Conservation (phyloP, 30 jellyfish, hydroid and myxozoan genomes). For the Chrysaora quinquecirrha region DNA sequence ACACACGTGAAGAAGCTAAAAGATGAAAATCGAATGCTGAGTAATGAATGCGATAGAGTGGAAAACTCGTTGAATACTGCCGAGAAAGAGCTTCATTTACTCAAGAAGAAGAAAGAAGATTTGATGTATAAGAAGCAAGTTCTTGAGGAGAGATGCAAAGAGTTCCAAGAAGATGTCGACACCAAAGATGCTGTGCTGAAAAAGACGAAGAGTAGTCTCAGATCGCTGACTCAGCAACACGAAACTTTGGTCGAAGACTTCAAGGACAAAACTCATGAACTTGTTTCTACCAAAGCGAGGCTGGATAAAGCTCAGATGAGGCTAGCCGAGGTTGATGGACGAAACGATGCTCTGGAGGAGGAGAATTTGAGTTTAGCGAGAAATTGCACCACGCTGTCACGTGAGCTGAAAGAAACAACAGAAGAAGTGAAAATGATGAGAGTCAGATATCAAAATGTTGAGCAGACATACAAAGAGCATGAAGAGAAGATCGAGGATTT, state of each 20-base stretch:
- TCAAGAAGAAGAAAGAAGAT: neutral
- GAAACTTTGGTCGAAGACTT: constrained; percentile 22
- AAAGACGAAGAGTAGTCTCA: neutral
- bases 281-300: neutral
- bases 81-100: neutral
- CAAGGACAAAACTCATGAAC: constrained; percentile 19
- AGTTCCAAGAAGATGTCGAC: constrained; percentile 7
- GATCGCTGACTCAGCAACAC: neutral
- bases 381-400: neutral
- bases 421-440: constrained; percentile 14
- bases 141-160: constrained; percentile 2
- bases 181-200: constrained; percentile 3
- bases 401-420: constrained; percentile 12
- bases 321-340: neutral
- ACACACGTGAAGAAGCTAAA: constrained; percentile 4
- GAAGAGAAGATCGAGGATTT: constrained; percentile 6
- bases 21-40: constrained; percentile 8
- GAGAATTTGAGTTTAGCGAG: constrained; percentile 8
- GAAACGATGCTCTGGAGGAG: constrained; percentile 11
- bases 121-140: neutral
- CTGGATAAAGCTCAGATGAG: constrained; percentile 27
- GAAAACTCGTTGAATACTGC: constrained; percentile 12
- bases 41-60: constrained; percentile 21
- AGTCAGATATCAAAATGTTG: constrained; percentile 10
- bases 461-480: constrained; percentile 8